Evolutionary conservation across 2,113 vertebrate genomes (phyloP), one percentile per base, ranked within the genome.

Genomic region (Upupa epops): DNA sequence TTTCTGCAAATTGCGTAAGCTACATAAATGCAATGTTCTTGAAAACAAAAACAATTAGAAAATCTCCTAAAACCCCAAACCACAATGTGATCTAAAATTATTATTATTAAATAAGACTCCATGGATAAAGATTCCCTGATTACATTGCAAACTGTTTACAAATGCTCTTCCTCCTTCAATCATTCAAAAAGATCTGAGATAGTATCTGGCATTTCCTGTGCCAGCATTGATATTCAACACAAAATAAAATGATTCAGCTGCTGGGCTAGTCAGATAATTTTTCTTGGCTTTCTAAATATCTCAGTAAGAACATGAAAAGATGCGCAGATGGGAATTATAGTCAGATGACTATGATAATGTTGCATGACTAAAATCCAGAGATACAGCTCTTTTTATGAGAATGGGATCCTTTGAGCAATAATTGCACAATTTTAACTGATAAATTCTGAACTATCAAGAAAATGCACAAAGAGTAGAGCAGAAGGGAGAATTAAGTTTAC

Each of bases 241-340:
- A 73, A 92, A 93, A 95, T 60, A 83, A 36, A 92, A 73, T 80
- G 81, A 96, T 89, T 96, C 96, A 96, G 96, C 92, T 95, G 84
- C 86, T 82, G 70, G 74, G 86, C 88, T 90, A 94, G 90, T 86
- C 90, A 92, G 42, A 86, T 73, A 59, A 75, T 96, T 95, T 84
- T 95, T 81, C 81, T 85, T 93, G 83, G 90, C 86, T 96, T 90
- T 89, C 83, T 95, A 91, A 89, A 80, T 63, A 83, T 93, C 95
- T 95, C 71, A 76, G 52, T 80, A 89, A 95, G 89, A 96, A 93
- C 79, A 89, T 77, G 82, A 93, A 96, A 95, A 95, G 92, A 95
- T 71, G 75, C 82, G 89, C 95, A 95, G 90, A 95, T 96, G 94
- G 94, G 63, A 96, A 76, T 34, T 78, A 86, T 8, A 93, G 72